phyloP scores from a whole-genome alignment of 2,888 invertebrate genomes.

The Lepeophtheirus nordmannii region DNA sequence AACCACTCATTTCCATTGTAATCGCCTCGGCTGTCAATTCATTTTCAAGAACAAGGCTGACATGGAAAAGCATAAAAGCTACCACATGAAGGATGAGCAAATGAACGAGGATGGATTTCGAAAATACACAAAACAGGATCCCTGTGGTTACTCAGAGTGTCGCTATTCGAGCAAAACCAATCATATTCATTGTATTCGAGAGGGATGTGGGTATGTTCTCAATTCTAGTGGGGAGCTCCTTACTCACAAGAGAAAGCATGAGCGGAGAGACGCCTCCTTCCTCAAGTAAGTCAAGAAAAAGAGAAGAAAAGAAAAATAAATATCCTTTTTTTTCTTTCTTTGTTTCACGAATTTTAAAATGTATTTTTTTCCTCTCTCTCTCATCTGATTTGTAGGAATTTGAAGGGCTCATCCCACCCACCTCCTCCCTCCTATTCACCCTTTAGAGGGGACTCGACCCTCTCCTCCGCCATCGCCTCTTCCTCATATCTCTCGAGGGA shows the following conservation, averaged over 20 bases:
- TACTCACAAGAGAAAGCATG: slow-evolving; percentile 91
- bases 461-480: no score
- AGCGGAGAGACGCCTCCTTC: slow-evolving; percentile 46
- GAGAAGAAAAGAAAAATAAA: neutral
- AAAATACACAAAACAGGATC: slow-evolving; percentile 93
- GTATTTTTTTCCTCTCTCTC: no score
- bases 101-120: slow-evolving; percentile 89
- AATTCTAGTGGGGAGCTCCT: slow-evolving; percentile 92
- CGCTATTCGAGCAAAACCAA: slow-evolving; percentile 87
- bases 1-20: slow-evolving; percentile 94
- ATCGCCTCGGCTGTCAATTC: slow-evolving; percentile 72
- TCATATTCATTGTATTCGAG: slow-evolving; percentile 90
- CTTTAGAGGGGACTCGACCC: no score
- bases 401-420: no score
- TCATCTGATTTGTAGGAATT: no score
- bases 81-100: slow-evolving; percentile 93
- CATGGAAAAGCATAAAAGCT: slow-evolving; percentile 98
- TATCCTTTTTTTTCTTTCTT: no score
- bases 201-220: slow-evolving; percentile 70
- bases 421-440: no score
- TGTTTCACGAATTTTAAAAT: no score
- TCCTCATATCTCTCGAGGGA: no score
- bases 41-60: slow-evolving; percentile 98
- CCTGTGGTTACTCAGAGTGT: slow-evolving; percentile 77
- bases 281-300: slow-evolving; percentile 1